These are phyloP conservation scores for Laticauda colubrina DNA, from an alignment of 2,113 vertebrate species.

Conservation along the genomic window DNA sequence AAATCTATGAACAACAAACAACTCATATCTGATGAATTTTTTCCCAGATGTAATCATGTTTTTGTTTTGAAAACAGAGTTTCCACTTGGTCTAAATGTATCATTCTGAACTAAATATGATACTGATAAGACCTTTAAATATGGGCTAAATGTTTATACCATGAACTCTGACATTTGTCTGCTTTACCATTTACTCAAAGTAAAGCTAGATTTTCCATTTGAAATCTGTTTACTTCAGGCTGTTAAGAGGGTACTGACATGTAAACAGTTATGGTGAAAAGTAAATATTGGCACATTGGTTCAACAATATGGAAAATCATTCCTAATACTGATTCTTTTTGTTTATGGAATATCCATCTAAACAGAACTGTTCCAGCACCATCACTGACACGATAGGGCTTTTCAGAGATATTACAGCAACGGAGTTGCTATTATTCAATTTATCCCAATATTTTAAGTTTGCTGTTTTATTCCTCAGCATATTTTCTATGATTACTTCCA, in stretches of 20 bases:
- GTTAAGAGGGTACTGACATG: background rate
- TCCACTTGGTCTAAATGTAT: conserved; percentile 53
- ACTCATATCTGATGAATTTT: conserved; percentile 58
- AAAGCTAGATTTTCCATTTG: conserved; percentile 1
- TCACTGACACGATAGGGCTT: background rate
- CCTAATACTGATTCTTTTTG: conserved; percentile 2
- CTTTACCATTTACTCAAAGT: conserved; percentile 14
- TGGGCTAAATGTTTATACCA: conserved; percentile 13
- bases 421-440: background rate
- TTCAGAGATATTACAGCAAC: conserved; percentile 2
- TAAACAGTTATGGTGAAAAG: conserved; percentile 5
- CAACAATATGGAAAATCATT: conserved; percentile 3
- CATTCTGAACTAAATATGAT: conserved; percentile 49
- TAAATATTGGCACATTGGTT: conserved; percentile 34
- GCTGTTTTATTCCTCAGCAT: background rate
- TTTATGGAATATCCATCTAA: background rate
- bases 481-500: conserved; percentile 25
- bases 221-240: conserved; percentile 25
- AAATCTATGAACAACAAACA: conserved; percentile 56
- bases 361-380: conserved; percentile 16
- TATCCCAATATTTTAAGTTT: background rate
- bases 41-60: conserved; percentile 65
- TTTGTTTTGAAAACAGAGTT: conserved; percentile 69
- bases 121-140: conserved; percentile 52
- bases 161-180: conserved; percentile 21